Percentiles rank a stretch among this genome's conserved stretches.
Conservation (phyloP, 2,888 invertebrate species). For the Nesidiocoris tenuis region DNA sequence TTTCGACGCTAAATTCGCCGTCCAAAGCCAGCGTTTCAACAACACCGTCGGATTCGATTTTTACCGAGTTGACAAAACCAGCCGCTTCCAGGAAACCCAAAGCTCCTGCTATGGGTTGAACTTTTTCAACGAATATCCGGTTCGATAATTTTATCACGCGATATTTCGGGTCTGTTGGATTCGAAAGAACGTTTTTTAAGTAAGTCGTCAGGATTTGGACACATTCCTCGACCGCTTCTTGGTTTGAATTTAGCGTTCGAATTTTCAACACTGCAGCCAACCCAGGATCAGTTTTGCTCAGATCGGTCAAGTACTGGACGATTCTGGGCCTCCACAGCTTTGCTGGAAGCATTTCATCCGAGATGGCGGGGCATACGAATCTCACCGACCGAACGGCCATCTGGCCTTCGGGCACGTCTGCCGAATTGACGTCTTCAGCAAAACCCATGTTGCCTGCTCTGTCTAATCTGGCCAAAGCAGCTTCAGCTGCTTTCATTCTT, state of each 20-base stretch:
- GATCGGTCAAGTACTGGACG: slow-evolving; percentile 68
- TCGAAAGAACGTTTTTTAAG: slow-evolving; percentile 81
- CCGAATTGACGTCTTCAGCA: too few species aligned
- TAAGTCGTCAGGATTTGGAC: slow-evolving; percentile 85
- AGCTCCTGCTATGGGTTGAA: slow-evolving; percentile 75
- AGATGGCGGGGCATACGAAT: slow-evolving; percentile 56
- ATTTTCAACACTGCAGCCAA: slow-evolving; percentile 79
- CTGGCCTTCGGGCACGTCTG: too few species aligned
- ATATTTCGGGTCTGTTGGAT: slow-evolving; percentile 86
- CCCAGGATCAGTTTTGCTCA: slow-evolving; percentile 66
- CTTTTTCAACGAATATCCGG: slow-evolving; percentile 77
- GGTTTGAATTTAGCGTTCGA: slow-evolving; percentile 81
- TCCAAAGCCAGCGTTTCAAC: slow-evolving; percentile 64
- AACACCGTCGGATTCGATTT: slow-evolving; percentile 59
- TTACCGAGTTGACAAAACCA: slow-evolving; percentile 69
- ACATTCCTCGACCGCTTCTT: slow-evolving; percentile 70
- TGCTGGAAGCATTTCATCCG: slow-evolving; percentile 74
- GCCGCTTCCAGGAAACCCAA: slow-evolving; percentile 78
- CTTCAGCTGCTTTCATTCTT: slow-evolving; percentile 21
- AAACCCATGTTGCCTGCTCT: slow-evolving; percentile 1
- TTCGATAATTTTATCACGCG: slow-evolving; percentile 77
- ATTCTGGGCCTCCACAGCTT: slow-evolving; percentile 83
- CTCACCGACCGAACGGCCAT: slow-evolving; percentile 16
- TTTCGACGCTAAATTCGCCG: slow-evolving; percentile 61
- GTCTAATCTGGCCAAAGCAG: slow-evolving; percentile 15